phyloP scores from a whole-genome alignment of 2,113 vertebrate genomes.

The Paratilapia polleni region DNA sequence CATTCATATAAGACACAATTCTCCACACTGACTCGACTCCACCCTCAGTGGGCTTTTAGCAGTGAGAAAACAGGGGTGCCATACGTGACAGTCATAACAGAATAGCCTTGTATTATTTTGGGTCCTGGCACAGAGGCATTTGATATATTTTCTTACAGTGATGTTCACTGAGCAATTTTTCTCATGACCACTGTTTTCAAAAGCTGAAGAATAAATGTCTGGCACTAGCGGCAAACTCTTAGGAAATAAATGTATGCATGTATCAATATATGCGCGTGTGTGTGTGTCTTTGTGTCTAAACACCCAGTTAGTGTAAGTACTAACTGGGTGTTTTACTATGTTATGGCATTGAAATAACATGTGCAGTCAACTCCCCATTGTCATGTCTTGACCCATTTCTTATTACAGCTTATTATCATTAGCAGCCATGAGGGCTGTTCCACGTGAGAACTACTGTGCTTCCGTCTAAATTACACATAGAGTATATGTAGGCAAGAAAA shows the following conservation, averaged over 20 bases:
- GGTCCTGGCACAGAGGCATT: neutral
- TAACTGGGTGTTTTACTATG: slow-evolving; percentile 19
- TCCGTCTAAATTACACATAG: slow-evolving; percentile 13
- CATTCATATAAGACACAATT: slow-evolving; percentile 30
- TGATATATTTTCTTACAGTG: slow-evolving; percentile 49
- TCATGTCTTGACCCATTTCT: slow-evolving; percentile 52
- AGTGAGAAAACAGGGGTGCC: slow-evolving; percentile 34
- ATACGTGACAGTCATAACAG: slow-evolving; percentile 44
- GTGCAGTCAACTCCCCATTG: slow-evolving; percentile 42
- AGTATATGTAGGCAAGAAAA: slow-evolving; percentile 8
- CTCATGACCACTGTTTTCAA: slow-evolving; percentile 39
- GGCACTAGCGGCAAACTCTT: neutral
- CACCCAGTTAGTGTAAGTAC: no score
- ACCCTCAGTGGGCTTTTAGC: slow-evolving; percentile 47
- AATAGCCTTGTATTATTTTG: slow-evolving; percentile 29
- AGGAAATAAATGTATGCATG: slow-evolving; percentile 1
- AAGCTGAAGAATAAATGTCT: slow-evolving; percentile 39
- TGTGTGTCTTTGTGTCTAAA: neutral
- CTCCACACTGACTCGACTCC: slow-evolving; percentile 28
- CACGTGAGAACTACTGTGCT: neutral
- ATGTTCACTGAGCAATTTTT: slow-evolving; percentile 32
- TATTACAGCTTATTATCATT: slow-evolving; percentile 42
- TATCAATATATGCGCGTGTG: neutral
- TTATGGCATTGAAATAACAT: slow-evolving; percentile 22
- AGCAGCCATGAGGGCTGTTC: neutral